phyloP scores from a whole-genome alignment of 2,113 vertebrate species.

The Pyrgilauda ruficollis region DNA sequence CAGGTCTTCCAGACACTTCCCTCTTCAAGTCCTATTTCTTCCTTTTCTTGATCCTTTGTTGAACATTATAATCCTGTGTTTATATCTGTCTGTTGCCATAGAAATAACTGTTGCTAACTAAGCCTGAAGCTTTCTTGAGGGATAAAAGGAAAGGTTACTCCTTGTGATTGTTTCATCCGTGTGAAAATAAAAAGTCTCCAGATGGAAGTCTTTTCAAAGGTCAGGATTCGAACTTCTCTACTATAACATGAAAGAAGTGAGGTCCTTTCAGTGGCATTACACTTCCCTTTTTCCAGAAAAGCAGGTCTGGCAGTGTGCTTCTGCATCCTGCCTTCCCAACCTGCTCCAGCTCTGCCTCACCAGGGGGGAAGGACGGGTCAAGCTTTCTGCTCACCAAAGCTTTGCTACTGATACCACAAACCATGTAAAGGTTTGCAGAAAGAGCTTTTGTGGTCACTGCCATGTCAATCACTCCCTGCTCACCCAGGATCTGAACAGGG shows the following conservation, averaged over 20 bases:
- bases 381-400: background rate
- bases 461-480: background rate
- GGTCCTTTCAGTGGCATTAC: background rate
- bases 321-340: background rate
- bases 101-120: conserved; percentile 42
- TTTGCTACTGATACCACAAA: background rate
- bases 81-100: conserved; percentile 49
- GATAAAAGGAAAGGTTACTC: conserved; percentile 11
- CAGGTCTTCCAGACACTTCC: background rate
- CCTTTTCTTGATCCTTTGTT: conserved; percentile 40
- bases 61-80: conserved; percentile 58
- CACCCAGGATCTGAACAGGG: background rate
- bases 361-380: background rate
- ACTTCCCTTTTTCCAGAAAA: background rate
- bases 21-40: conserved; percentile 11
- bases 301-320: background rate
- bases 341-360: background rate
- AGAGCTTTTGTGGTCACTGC: background rate
- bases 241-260: background rate
- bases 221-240: background rate
- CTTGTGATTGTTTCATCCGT: background rate
- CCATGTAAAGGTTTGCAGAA: background rate
- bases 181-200: background rate
- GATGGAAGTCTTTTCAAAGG: background rate
- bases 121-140: conserved; percentile 29